These are phyloP conservation scores for Glaucidium brasilianum DNA, from an alignment of 2,113 vertebrate species.

Conservation along the genomic window DNA sequence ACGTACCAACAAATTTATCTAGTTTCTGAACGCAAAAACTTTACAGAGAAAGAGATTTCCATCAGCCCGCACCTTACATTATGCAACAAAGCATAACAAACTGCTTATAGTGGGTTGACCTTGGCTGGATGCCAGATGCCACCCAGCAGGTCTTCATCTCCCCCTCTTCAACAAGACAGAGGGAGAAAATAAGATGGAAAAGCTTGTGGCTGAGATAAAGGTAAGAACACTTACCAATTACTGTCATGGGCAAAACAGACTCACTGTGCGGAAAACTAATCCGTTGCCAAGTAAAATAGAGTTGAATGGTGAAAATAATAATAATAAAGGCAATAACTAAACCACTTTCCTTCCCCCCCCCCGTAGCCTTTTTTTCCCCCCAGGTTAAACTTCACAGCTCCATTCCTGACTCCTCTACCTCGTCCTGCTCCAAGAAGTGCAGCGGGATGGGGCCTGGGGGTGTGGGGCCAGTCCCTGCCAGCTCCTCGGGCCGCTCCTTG, in stretches of 20 bases:
- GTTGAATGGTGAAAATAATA: not conserved
- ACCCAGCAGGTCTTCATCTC: not conserved
- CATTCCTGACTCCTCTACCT: not conserved
- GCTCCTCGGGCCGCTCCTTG: not conserved
- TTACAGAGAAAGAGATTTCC: not conserved
- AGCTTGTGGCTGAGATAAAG: not conserved
- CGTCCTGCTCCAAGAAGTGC: not conserved
- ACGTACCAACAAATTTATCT: not conserved
- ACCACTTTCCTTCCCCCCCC: fast-evolving
- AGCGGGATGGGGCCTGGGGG: not conserved
- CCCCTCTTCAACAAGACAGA: not conserved
- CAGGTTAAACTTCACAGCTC: not conserved
- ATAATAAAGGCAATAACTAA: not conserved
- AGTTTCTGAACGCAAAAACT: not conserved
- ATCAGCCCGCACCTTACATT: not conserved
- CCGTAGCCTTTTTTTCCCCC: no score
- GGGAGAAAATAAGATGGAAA: not conserved
- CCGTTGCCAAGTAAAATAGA: not conserved
- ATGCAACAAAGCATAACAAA: not conserved
- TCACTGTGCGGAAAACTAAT: not conserved
- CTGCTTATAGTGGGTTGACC: not conserved
- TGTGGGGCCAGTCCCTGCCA: fast-evolving
- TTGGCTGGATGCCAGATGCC: not conserved
- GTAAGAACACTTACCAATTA: not conserved
- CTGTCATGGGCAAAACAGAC: not conserved